Evolutionary conservation across 2,797 vertebrate genomes (phyloP).

Genomic region (Neostethus bicornis): DNA sequence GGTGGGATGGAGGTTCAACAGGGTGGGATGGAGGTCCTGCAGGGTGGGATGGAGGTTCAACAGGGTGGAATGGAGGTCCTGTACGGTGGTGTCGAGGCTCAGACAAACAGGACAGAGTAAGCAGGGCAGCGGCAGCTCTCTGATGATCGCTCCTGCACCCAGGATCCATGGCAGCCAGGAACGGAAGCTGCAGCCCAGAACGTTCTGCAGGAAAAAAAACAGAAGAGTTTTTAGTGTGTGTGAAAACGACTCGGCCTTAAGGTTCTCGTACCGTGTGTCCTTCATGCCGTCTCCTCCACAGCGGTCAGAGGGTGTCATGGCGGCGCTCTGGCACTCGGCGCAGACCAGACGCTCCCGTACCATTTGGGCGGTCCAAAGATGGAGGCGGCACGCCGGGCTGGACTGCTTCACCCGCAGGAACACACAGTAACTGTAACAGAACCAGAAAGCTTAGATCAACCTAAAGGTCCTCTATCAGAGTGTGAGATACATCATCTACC

Average conservation of each 20-base stretch:
- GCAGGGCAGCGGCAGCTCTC: conserved; percentile 81
- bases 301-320: conserved; percentile 66
- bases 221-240: no score
- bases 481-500: no score
- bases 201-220: conserved; percentile 72
- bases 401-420: conserved; percentile 83
- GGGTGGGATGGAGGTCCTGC: no score
- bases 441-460: no score
- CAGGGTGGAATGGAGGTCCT: no score
- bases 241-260: no score
- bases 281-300: conserved; percentile 82
- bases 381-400: conserved; percentile 75
- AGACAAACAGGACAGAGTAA: conserved; percentile 85
- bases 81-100: conserved; percentile 55
- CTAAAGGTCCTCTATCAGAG: no score
- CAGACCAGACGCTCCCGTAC: conserved; percentile 79
- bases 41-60: no score
- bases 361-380: conserved; percentile 81
- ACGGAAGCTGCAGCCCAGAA: conserved; percentile 84
- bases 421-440: conserved; percentile 85
- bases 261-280: conserved; percentile 73
- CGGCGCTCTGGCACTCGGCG: conserved; percentile 80
- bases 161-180: conserved; percentile 85
- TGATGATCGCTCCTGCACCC: conserved; percentile 81
- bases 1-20: no score